Base-by-base conservation (phyloP, 2,113 vertebrate species). In the Galeopterus variegatus region DNA sequence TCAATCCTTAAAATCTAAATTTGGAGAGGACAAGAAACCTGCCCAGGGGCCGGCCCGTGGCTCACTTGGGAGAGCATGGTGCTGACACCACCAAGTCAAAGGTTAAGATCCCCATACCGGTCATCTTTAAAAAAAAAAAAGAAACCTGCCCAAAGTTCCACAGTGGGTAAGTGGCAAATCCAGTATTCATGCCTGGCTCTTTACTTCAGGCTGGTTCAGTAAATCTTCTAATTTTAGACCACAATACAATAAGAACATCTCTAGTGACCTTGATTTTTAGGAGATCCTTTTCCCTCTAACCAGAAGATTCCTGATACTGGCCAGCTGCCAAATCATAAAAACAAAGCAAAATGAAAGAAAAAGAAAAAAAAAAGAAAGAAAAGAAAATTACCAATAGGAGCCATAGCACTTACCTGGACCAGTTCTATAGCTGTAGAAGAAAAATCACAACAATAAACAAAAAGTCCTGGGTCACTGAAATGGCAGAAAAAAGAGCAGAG, bases 391-490 rank as follows among this genome's bases (percentile, higher is more conserved):
- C 19, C 7, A 12, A 41, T 5, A 58, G 15, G 18, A 67, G 36
- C 21, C 28, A 91, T 1, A 50, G 52, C 8, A 60, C 98, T 99
- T 98, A 99, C 99, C 99, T 99, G 99, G 77, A 99, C 99, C 41
- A 99, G 98, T 87, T 99, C 99, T 96, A 99, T 98, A 67, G 99
- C 99, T 6, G 99, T 98, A 79, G 98, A 98, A 96, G 99, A 99
- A 98, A 99, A 99, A 96, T 99, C 99, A 97, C 99, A 99, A 97
- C 99, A 99, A 98, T 99, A 99, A 70, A 99, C 99, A 98, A 99
- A 99, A 45, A 99, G 99, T 54, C 99, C 99, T 0, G 99, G 99
- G 96, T 99, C 99, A 98, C 99, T 99, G 99, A 83, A 98, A 98
- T 26, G 90, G 69, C 13, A 97, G 82, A 91, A 97, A 77, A 97